Evolutionary conservation across 2,888 invertebrate species (phyloP).

Genomic region (Nematopogon swammerdamellus): DNA sequence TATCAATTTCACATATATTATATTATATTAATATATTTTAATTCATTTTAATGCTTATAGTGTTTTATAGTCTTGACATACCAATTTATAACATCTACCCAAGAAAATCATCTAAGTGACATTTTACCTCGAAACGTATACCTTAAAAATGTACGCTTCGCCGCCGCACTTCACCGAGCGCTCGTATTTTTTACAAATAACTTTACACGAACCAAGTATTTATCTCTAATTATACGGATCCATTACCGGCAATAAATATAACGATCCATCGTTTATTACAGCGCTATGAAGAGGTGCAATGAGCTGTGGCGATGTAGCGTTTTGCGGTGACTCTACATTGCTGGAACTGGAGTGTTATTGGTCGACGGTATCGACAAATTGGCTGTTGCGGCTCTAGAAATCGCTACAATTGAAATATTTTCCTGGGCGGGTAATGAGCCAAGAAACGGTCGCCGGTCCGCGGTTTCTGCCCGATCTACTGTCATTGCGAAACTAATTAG

Average conservation of each 20-base stretch:
- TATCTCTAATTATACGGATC: slow-evolving; percentile 37
- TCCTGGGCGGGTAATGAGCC: neutral
- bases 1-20: too few relatives aligned
- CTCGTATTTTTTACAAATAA: too few relatives aligned
- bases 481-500: too few relatives aligned
- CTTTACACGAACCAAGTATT: neutral
- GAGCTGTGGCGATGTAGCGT: slow-evolving; percentile 48
- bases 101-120: too few relatives aligned
- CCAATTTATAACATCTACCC: too few relatives aligned
- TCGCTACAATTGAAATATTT: neutral
- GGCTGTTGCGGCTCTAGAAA: neutral
- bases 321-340: slow-evolving; percentile 27
- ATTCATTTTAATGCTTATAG: too few relatives aligned
- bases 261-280: slow-evolving; percentile 16
- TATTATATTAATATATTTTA: too few relatives aligned
- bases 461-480: neutral
- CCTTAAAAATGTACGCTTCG: too few relatives aligned
- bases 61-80: too few relatives aligned
- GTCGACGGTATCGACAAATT: neutral
- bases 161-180: too few relatives aligned
- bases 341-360: neutral
- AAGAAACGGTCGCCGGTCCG: neutral
- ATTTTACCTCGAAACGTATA: too few relatives aligned
- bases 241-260: slow-evolving; percentile 45
- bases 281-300: slow-evolving; percentile 28